These are phyloP conservation scores for Monodelphis domestica DNA, from an alignment of 2,797 vertebrate species.

Conservation along the genomic window DNA sequence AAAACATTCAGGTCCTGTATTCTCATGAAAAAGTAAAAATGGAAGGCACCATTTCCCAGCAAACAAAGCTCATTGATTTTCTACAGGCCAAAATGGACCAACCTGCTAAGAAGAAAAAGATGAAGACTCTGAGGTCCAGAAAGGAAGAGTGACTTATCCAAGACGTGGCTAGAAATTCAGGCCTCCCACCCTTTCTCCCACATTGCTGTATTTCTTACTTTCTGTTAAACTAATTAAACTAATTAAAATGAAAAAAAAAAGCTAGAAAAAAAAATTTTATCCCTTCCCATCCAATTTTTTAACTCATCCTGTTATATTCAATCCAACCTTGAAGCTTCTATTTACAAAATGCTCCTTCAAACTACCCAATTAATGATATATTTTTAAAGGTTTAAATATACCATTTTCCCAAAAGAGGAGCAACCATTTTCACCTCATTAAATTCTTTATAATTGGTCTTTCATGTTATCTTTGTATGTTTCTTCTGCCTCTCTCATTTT, in stretches of 20 bases:
- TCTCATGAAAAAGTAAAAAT: conserved; percentile 99
- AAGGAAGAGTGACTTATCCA: neutral
- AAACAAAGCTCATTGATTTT: conserved; percentile 99
- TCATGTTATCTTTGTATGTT: too few relatives aligned
- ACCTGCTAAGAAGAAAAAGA: conserved; percentile 98
- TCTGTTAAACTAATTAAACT: neutral
- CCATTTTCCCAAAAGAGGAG: too few relatives aligned
- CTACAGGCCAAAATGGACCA: conserved; percentile 99
- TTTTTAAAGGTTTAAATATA: too few relatives aligned
- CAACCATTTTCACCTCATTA: too few relatives aligned
- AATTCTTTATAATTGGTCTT: too few relatives aligned
- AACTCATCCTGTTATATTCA: too few relatives aligned
- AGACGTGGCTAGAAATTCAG: neutral
- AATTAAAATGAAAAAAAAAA: neutral
- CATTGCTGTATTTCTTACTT: neutral
- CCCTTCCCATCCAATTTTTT: too few relatives aligned
- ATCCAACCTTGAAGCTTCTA: too few relatives aligned
- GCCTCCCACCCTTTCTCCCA: neutral
- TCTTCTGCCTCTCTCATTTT: too few relatives aligned
- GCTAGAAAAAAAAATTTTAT: too few relatives aligned
- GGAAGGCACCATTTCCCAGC: conserved; percentile 99
- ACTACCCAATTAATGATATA: too few relatives aligned
- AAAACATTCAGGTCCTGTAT: conserved; percentile 94
- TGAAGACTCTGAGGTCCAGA: neutral
- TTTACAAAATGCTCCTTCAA: too few relatives aligned